Conservation (phyloP, 2,888 invertebrate species). For the Noctuana brunneofusca region DNA sequence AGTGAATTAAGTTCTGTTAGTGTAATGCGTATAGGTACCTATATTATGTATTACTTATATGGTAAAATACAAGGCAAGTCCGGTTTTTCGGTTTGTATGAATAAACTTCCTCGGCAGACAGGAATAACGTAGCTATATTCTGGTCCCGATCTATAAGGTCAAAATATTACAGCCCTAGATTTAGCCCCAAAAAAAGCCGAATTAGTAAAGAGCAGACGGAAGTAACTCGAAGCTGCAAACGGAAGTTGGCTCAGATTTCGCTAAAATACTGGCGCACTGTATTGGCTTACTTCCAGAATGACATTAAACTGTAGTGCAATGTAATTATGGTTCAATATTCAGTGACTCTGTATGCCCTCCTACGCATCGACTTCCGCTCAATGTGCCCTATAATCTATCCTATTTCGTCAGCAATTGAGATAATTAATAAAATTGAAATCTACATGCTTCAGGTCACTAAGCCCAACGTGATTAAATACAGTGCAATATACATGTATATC, state of each 20-base stretch:
- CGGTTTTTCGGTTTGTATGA: too few relatives aligned
- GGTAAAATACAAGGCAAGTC: too few relatives aligned
- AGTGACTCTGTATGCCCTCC: slow-evolving; percentile 10
- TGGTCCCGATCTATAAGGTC: too few relatives aligned
- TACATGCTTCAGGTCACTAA: not conserved
- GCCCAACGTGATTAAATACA: not conserved
- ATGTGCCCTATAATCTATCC: slow-evolving; percentile 15
- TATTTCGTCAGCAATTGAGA: slow-evolving; percentile 20
- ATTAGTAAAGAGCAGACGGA: slow-evolving; percentile 22
- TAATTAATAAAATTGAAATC: slow-evolving; percentile 16
- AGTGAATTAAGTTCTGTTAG: too few relatives aligned
- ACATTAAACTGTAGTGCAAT: slow-evolving; percentile 10
- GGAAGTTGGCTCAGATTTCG: slow-evolving; percentile 28
- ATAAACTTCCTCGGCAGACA: too few relatives aligned
- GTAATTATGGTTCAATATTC: slow-evolving; percentile 14
- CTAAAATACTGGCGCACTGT: slow-evolving; percentile 8
- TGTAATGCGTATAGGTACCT: too few relatives aligned
- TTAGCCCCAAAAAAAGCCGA: slow-evolving; percentile 12
- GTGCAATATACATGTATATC: too few relatives aligned
- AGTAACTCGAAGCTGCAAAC: slow-evolving; percentile 20
- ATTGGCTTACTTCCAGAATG: not conserved
- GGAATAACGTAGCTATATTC: too few relatives aligned
- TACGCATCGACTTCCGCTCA: slow-evolving; percentile 16
- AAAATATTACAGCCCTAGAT: not conserved
- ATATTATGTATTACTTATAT: too few relatives aligned